A percentile compares a stretch with the other conserved stretches of the same genome.
Conservation (phyloP, 2,888 invertebrate species). For the Ecdyonurus torrentis region DNA sequence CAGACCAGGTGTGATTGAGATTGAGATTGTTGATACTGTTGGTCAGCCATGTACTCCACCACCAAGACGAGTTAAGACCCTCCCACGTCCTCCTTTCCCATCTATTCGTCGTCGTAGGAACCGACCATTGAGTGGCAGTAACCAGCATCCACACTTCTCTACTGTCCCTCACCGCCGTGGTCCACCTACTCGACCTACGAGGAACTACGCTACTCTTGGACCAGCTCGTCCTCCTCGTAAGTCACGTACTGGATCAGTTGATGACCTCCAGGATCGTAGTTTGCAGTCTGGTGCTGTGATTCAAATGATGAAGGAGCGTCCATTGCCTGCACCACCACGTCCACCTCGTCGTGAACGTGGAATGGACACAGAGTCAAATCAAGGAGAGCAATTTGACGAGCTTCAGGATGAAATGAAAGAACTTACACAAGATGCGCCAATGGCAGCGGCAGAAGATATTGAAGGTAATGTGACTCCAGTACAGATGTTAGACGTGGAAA, state of each 20-base stretch:
- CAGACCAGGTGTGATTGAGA: constrained; percentile 26
- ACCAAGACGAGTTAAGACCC: constrained; percentile 37
- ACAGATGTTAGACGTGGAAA: too few species aligned
- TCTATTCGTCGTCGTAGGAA: constrained; percentile 24
- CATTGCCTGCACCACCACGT: constrained; percentile 70
- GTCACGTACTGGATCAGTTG: constrained; percentile 14
- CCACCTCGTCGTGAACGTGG: constrained; percentile 43
- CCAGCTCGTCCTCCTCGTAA: constrained; percentile 42
- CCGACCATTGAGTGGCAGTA: background rate
- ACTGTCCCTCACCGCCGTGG: constrained; percentile 38
- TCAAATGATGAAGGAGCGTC: constrained; percentile 69
- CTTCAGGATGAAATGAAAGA: background rate
- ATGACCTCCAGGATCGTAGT: constrained; percentile 24
- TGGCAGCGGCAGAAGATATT: background rate
- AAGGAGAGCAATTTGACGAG: background rate
- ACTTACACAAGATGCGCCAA: background rate
- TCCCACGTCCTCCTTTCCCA: constrained; percentile 17
- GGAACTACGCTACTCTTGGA: constrained; percentile 43
- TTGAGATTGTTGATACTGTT: constrained; percentile 21
- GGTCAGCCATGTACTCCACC: constrained; percentile 40
- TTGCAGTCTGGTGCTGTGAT: constrained; percentile 58
- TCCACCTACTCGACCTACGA: constrained; percentile 37
- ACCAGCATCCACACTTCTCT: constrained; percentile 46
- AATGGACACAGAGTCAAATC: background rate
- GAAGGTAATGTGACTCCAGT: background rate